Evolutionary conservation across 2,888 invertebrate genomes (phyloP).

Genomic region (Ormyrus nitidulus): DNA sequence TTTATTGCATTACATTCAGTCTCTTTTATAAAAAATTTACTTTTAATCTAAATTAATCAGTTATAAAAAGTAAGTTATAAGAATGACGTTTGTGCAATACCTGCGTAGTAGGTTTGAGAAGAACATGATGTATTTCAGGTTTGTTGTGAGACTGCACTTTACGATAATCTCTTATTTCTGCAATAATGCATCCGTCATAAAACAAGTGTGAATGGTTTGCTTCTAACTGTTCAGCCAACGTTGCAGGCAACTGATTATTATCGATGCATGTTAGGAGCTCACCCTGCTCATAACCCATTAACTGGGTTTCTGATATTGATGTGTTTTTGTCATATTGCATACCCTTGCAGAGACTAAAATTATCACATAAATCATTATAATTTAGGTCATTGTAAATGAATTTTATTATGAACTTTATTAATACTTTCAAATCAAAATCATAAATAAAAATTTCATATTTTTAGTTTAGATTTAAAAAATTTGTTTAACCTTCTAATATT

Average conservation of each 20-base stretch:
- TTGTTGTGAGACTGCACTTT: conserved; percentile 86
- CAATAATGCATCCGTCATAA: conserved; percentile 94
- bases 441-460: too few species aligned
- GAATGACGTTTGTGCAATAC: conserved; percentile 74
- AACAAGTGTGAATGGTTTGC: conserved; percentile 89
- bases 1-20: too few species aligned
- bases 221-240: conserved; percentile 89
- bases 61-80: not conserved
- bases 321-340: conserved; percentile 77
- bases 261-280: conserved; percentile 91
- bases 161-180: conserved; percentile 92
- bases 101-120: conserved; percentile 91
- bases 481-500: too few species aligned
- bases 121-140: conserved; percentile 90
- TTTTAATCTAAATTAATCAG: not conserved
- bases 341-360: conserved; percentile 70
- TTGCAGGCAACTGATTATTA: conserved; percentile 92
- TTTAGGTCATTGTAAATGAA: too few species aligned
- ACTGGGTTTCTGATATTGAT: conserved; percentile 82
- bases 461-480: not conserved
- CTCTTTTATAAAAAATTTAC: not conserved
- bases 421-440: too few species aligned
- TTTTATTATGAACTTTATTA: too few species aligned
- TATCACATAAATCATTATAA: not conserved
- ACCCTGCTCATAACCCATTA: conserved; percentile 94